Percentiles rank a stretch among this genome's conserved stretches.
Conservation (phyloP, 2,113 vertebrate genomes). For the Xenopus laevis region DNA sequence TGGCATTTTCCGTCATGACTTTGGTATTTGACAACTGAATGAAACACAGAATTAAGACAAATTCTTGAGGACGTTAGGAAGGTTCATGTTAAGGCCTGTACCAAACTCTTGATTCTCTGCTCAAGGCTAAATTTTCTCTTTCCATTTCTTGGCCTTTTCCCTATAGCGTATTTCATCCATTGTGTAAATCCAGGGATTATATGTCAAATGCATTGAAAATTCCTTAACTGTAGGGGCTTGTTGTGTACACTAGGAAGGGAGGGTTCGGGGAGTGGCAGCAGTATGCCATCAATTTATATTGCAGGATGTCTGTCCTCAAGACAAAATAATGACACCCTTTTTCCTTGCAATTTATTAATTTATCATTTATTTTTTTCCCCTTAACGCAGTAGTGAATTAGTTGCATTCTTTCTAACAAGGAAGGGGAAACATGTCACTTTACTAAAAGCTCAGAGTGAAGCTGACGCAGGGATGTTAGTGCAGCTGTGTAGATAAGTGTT, state of each 20-base stretch:
- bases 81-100: conserved; percentile 35
- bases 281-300: neutral
- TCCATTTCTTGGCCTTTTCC: conserved; percentile 1
- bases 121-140: conserved; percentile 2
- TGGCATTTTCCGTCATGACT: conserved; percentile 22
- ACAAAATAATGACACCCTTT: neutral
- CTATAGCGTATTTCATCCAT: neutral
- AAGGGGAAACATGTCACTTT: neutral
- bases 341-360: neutral
- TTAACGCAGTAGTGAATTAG: neutral
- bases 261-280: neutral
- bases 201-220: conserved; percentile 3
- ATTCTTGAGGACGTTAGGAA: conserved; percentile 6
- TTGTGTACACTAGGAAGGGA: neutral
- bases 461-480: no score
- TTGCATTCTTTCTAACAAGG: neutral
- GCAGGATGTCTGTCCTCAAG: neutral
- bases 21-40: conserved; percentile 27
- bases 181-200: conserved; percentile 11
- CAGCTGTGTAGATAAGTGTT: no score
- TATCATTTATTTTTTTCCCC: neutral
- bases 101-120: neutral
- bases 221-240: neutral
- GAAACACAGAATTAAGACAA: conserved; percentile 15
- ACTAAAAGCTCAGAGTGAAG: no score